Conservation (phyloP, 2,888 invertebrate genomes). For the Diarsia brunnea region DNA sequence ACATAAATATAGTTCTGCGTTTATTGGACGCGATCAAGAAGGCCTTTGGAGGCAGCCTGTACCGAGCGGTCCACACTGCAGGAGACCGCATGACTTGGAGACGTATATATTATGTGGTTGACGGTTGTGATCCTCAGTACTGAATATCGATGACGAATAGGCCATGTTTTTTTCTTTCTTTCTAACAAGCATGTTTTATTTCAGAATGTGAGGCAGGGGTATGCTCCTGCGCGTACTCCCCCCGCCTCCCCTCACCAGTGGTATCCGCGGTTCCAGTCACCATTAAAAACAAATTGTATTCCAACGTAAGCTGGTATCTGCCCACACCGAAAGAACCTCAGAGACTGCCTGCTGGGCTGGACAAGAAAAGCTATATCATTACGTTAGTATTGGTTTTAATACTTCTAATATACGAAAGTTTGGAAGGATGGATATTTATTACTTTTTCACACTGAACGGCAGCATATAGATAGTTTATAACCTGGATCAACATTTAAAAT, state of each 20-base stretch:
- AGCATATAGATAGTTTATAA: background rate
- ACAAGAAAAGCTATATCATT: constrained; percentile 79
- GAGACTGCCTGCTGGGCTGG: constrained; percentile 78
- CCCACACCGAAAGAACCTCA: constrained; percentile 77
- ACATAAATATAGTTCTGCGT: no score
- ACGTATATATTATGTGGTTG: background rate
- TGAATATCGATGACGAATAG: background rate
- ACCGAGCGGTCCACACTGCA: background rate
- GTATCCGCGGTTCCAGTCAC: constrained; percentile 76
- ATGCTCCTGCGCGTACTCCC: constrained; percentile 85
- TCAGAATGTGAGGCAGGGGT: constrained; percentile 84
- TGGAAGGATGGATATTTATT: background rate
- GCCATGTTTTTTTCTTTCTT: background rate
- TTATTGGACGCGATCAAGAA: background rate
- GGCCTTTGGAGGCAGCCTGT: background rate
- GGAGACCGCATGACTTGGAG: background rate
- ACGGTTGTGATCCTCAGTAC: background rate
- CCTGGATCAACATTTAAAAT: background rate
- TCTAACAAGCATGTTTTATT: constrained; percentile 34
- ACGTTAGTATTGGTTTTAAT: constrained; percentile 72
- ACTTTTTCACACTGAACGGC: background rate
- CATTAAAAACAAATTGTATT: constrained; percentile 76
- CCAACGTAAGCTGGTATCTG: constrained; percentile 83
- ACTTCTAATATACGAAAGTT: background rate
- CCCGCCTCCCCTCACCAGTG: constrained; percentile 79